A percentile compares a stretch with the other conserved stretches of the same genome.
phyloP scores from a whole-genome alignment of 2,888 invertebrate genomes.

The Eubasilissa splendida region DNA sequence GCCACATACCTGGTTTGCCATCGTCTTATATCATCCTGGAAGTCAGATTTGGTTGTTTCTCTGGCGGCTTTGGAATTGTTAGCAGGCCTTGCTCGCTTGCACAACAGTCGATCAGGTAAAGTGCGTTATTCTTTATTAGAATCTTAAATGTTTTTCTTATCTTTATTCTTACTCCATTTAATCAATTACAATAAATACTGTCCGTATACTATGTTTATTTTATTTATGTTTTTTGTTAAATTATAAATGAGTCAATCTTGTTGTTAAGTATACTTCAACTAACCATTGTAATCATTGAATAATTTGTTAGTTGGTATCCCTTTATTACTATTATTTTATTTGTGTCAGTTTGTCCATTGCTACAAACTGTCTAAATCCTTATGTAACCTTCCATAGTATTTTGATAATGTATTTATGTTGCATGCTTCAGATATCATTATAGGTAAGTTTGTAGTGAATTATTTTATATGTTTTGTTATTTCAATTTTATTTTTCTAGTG shows the following conservation, averaged over 20 bases:
- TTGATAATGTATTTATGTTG: slow-evolving; percentile 15
- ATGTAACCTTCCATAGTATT: too few relatives aligned
- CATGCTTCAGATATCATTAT: slow-evolving; percentile 56
- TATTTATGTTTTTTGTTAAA: not conserved
- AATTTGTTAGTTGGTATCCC: too few relatives aligned
- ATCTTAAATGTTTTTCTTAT: not conserved
- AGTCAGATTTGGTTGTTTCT: slow-evolving; percentile 94
- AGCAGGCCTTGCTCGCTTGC: slow-evolving; percentile 91
- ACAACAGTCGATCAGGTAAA: slow-evolving; percentile 89
- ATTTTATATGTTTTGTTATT: too few relatives aligned
- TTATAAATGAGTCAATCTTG: too few relatives aligned
- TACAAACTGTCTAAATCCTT: too few relatives aligned
- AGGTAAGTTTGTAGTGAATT: slow-evolving; percentile 45
- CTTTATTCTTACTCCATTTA: not conserved
- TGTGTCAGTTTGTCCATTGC: too few relatives aligned
- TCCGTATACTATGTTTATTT: not conserved
- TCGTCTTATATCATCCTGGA: slow-evolving; percentile 96
- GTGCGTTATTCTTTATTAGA: not conserved
- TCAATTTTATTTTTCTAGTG: too few relatives aligned
- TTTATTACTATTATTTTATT: too few relatives aligned
- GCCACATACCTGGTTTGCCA: slow-evolving; percentile 96
- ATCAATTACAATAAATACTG: not conserved
- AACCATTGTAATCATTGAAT: too few relatives aligned
- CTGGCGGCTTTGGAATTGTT: slow-evolving; percentile 93
- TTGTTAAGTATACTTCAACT: too few relatives aligned